Percentiles rank a stretch among this genome's conserved stretches.
Evolutionary conservation across 2,113 vertebrate species (phyloP).

Genomic region (Hemiprocne comata): DNA sequence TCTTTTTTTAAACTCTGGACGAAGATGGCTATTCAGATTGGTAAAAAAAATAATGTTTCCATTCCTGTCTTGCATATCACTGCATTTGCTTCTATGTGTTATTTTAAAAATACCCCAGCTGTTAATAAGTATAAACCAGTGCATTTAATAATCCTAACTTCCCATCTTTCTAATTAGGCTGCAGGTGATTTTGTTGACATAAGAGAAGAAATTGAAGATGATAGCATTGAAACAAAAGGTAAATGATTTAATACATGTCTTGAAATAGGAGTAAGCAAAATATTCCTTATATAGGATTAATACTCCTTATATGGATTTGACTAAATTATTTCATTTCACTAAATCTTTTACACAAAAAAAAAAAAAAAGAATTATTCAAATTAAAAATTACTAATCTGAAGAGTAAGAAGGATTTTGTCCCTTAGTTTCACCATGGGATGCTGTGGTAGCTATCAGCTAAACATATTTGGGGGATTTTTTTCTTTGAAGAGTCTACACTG

Average conservation of each 20-base stretch:
- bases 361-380: neutral
- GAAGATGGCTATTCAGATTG: neutral
- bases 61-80: neutral
- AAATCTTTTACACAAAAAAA: neutral
- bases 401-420: neutral
- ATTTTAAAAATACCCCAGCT: neutral
- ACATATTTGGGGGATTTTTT: neutral
- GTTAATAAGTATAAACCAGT: neutral
- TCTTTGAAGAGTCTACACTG: neutral
- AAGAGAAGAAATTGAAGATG: constrained; percentile 84
- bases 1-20: neutral
- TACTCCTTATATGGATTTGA: neutral
- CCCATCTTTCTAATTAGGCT: constrained; percentile 72
- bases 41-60: neutral
- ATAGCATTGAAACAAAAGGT: constrained; percentile 83
- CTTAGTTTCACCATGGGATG: neutral
- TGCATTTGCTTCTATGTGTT: neutral
- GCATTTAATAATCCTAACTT: neutral
- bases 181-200: constrained; percentile 90
- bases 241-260: neutral
- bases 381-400: neutral
- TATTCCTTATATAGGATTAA: neutral
- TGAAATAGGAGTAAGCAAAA: neutral
- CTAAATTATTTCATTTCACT: neutral
- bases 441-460: neutral